These are phyloP conservation scores for Lobophora halterata DNA, from an alignment of 2,888 invertebrate genomes.

Conservation along the genomic window DNA sequence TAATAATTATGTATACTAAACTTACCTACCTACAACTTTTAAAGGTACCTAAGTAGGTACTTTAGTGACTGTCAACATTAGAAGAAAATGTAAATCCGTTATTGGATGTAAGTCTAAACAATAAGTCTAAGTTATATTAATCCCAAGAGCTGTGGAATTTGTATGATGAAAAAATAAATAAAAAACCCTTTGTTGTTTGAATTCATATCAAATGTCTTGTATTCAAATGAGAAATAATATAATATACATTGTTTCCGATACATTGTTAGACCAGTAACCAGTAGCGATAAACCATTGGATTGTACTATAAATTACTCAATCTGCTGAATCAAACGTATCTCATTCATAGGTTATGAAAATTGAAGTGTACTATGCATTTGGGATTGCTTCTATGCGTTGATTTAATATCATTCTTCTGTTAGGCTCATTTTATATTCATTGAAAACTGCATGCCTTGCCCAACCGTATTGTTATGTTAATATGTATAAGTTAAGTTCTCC, in stretches of 20 bases:
- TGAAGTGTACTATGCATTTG: constrained; percentile 4
- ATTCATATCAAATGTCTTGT: too few species aligned
- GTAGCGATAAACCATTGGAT: constrained; percentile 4
- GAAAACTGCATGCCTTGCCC: constrained; percentile 18
- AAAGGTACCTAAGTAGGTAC: too few species aligned
- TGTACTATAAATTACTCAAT: constrained; percentile 4
- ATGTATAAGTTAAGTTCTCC: constrained; percentile 26
- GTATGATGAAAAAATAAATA: too few species aligned
- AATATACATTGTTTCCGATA: constrained; percentile 1
- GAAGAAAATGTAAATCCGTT: too few species aligned
- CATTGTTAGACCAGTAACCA: background rate
- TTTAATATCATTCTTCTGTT: constrained; percentile 4
- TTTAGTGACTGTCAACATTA: too few species aligned
- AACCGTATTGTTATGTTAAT: constrained; percentile 33
- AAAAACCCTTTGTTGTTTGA: background rate
- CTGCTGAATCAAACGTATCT: constrained; percentile 3
- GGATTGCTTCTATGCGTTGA: constrained; percentile 12
- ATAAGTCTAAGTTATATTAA: too few species aligned
- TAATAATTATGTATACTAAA: too few species aligned
- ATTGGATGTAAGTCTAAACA: too few species aligned
- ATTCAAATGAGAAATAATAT: too few species aligned
- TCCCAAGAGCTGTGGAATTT: too few species aligned
- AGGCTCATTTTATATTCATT: constrained; percentile 29
- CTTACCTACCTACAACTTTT: too few species aligned
- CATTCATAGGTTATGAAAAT: constrained; percentile 4